These are phyloP conservation scores for Noctua janthina DNA, from an alignment of 2,888 invertebrate genomes.

Conservation along the genomic window DNA sequence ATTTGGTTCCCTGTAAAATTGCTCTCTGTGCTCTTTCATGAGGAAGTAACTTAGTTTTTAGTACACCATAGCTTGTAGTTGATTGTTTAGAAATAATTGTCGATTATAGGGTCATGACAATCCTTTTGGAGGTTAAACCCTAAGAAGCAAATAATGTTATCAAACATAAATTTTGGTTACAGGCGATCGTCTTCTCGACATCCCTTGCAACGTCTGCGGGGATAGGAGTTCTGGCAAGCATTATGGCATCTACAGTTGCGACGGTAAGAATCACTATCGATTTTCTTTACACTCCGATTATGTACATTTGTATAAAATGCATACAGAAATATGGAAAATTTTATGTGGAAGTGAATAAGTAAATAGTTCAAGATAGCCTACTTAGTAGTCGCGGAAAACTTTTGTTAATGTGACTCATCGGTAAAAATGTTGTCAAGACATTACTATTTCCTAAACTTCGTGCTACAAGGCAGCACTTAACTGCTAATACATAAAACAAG, in stretches of 20 bases:
- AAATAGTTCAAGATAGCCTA: background rate
- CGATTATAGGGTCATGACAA: background rate
- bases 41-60: background rate
- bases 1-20: background rate
- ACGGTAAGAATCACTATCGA: conserved; percentile 92
- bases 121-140: background rate
- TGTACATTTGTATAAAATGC: no score
- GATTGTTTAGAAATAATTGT: background rate
- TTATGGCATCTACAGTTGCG: conserved; percentile 99
- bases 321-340: background rate
- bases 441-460: background rate
- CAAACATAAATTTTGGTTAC: conserved; percentile 52
- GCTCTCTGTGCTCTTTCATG: background rate
- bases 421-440: background rate
- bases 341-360: background rate
- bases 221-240: conserved; percentile 99
- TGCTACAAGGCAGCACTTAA: background rate
- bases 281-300: background rate
- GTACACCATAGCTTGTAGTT: background rate
- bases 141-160: background rate
- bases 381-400: background rate
- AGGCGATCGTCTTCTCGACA: conserved; percentile 99
- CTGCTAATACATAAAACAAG: background rate
- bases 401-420: no score
- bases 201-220: conserved; percentile 99